Conservation (phyloP, 2,113 vertebrate genomes). For the Megaceryle maxima region DNA sequence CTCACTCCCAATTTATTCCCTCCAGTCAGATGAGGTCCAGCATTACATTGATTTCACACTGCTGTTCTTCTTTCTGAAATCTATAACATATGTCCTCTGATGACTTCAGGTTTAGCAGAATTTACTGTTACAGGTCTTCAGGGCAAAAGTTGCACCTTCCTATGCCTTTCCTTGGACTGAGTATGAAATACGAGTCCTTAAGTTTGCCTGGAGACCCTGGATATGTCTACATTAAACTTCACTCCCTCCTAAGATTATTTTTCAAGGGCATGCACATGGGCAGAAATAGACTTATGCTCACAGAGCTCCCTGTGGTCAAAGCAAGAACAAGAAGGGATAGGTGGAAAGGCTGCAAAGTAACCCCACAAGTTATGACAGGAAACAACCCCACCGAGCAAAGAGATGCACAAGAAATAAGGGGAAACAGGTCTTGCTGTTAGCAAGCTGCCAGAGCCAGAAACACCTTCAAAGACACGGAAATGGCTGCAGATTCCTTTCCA, state of each 20-base stretch:
- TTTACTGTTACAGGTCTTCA: background rate
- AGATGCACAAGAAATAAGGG: background rate
- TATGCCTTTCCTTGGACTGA: background rate
- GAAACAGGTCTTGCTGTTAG: background rate
- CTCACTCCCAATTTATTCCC: background rate
- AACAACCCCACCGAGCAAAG: background rate
- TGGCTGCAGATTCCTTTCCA: background rate
- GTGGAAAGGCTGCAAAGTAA: background rate
- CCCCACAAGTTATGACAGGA: background rate
- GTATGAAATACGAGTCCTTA: background rate
- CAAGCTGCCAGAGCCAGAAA: background rate
- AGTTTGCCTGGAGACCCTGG: background rate
- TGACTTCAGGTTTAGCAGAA: background rate
- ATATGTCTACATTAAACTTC: background rate
- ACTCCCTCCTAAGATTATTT: background rate
- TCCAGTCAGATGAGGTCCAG: background rate
- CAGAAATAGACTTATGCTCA: background rate
- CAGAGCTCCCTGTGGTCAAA: background rate
- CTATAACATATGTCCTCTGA: background rate
- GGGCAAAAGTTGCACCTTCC: background rate
- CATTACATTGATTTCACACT: background rate
- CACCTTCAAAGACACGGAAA: background rate
- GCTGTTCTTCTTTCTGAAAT: background rate
- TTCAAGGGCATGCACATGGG: accelerated
- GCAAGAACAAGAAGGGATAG: background rate